Evolutionary conservation across 2,113 vertebrate species (phyloP).

Genomic region (Amphiprion percula): DNA sequence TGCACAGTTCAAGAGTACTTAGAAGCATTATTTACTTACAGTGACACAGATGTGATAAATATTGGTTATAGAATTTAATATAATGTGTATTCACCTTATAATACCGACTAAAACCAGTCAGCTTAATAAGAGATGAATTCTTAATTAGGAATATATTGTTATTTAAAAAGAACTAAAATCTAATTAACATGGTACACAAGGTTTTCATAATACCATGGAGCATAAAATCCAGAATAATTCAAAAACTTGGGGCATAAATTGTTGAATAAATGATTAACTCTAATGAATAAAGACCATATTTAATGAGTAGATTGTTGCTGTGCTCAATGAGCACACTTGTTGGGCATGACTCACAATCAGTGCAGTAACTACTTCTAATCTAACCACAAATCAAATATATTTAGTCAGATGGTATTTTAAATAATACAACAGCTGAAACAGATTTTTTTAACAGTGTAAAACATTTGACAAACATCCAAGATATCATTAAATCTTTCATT

Average conservation of each 20-base stretch:
- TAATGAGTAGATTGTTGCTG: background rate
- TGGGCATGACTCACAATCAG: background rate
- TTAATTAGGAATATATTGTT: background rate
- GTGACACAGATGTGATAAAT: background rate
- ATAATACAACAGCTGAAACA: background rate
- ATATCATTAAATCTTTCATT: background rate
- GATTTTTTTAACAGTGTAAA: background rate
- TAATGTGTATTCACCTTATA: background rate
- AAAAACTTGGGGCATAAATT: background rate
- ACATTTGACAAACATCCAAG: background rate
- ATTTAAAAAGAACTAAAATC: background rate
- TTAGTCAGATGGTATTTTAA: background rate
- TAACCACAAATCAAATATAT: background rate
- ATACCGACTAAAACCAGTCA: background rate
- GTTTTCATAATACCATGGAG: background rate
- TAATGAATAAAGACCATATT: background rate
- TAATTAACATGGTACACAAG: background rate
- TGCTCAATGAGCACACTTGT: conserved; percentile 11
- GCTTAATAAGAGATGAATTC: background rate
- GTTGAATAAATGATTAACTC: background rate
- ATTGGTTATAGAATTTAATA: background rate
- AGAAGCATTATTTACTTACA: too few species aligned
- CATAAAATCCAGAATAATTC: background rate
- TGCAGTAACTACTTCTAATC: background rate
- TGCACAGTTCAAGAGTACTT: background rate